phyloP scores from a whole-genome alignment of 1,140 invertebrate species.

The Cotesia typhae region DNA sequence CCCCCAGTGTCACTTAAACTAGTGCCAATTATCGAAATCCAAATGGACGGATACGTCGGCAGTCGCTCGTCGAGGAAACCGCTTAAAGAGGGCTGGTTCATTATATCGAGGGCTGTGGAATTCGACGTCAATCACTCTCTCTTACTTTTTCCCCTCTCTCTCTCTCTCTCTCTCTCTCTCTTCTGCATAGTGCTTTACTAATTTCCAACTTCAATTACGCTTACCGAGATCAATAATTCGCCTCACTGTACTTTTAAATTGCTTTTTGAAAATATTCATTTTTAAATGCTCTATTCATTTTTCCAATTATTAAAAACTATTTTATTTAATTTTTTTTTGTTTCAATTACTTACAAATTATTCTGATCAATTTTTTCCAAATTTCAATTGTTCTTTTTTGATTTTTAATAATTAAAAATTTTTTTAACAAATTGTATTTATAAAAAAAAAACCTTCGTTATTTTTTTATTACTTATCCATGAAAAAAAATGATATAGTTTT shows the following conservation, averaged over 20 bases:
- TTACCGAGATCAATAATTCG: constrained; percentile 30
- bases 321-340: neutral
- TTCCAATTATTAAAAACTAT: constrained; percentile 22
- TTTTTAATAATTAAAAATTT: neutral
- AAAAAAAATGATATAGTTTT: too few species aligned
- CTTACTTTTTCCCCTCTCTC: too few species aligned
- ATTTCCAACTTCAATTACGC: constrained; percentile 32
- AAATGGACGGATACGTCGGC: constrained; percentile 48
- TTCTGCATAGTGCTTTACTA: constrained; percentile 25
- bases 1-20: constrained; percentile 49
- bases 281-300: constrained; percentile 23
- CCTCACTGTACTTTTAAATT: neutral
- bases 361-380: neutral
- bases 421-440: too few species aligned
- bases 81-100: constrained; percentile 22
- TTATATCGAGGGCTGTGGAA: constrained; percentile 27
- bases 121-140: constrained; percentile 12
- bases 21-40: constrained; percentile 64
- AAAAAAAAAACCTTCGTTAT: too few species aligned
- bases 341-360: neutral
- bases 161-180: too few species aligned
- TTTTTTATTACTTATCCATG: too few species aligned
- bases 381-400: neutral
- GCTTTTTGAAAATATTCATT: neutral
- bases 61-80: constrained; percentile 20